A percentile compares a stretch with the other conserved stretches of the same genome.
phyloP scores from a whole-genome alignment of 2,113 vertebrate genomes.

The Todiramphus saurophagus region DNA sequence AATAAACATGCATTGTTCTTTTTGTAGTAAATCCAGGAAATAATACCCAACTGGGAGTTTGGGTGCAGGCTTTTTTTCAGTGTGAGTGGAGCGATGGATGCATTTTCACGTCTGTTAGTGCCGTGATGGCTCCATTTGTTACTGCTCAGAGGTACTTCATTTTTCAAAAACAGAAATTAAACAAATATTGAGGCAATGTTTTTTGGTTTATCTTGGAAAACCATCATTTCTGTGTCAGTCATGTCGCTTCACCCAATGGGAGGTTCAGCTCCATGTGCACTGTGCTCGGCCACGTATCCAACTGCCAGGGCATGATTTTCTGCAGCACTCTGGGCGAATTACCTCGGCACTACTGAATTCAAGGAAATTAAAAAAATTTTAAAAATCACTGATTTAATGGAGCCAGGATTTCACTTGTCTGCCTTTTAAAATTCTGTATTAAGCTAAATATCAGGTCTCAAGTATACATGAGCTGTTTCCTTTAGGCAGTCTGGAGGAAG shows the following conservation, averaged over 20 bases:
- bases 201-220: neutral
- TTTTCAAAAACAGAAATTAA: conserved; percentile 15
- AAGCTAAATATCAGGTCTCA: neutral
- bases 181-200: neutral
- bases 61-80: conserved; percentile 41
- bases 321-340: neutral
- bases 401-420: neutral
- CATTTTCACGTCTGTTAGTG: conserved; percentile 28
- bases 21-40: conserved; percentile 69
- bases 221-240: neutral
- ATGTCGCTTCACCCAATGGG: neutral
- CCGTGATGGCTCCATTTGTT: conserved; percentile 39
- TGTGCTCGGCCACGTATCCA: rapidly evolving
- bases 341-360: neutral
- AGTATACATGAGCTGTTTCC: neutral
- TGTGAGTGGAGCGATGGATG: neutral
- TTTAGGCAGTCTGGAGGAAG: neutral
- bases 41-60: conserved; percentile 63
- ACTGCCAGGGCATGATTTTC: rapidly evolving
- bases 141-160: neutral
- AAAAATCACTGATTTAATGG: rapidly evolving
- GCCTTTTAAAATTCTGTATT: neutral
- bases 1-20: conserved; percentile 71
- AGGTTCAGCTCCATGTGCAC: neutral
- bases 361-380: no score